Evolutionary conservation across 2,797 vertebrate genomes (phyloP).

Genomic region (Telmatherina bonti): DNA sequence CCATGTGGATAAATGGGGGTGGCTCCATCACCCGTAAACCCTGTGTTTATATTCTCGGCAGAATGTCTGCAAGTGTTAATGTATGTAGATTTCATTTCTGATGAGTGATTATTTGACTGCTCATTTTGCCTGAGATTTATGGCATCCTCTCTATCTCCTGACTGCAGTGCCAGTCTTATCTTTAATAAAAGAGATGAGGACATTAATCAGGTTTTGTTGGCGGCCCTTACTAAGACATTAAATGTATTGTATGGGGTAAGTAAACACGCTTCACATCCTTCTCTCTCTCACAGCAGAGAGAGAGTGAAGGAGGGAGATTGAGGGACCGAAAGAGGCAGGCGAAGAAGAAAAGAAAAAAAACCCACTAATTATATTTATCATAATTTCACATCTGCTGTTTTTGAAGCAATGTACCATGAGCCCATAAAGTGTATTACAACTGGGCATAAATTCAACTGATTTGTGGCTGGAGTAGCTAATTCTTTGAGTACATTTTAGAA

Average conservation of each 20-base stretch:
- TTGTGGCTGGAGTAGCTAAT: slow-evolving; percentile 99
- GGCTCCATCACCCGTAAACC: slow-evolving; percentile 76
- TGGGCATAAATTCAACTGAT: slow-evolving; percentile 99
- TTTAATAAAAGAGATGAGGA: slow-evolving; percentile 99
- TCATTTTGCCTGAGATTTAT: slow-evolving; percentile 99
- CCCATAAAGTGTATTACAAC: slow-evolving; percentile 99
- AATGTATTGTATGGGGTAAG: slow-evolving; percentile 99
- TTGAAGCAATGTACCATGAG: slow-evolving; percentile 99
- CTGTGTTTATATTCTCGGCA: slow-evolving; percentile 83
- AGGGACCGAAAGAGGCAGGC: slow-evolving; percentile 83
- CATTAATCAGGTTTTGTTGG: slow-evolving; percentile 99
- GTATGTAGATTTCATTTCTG: slow-evolving; percentile 99
- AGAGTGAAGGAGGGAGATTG: slow-evolving; percentile 53
- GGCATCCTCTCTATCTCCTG: slow-evolving; percentile 98
- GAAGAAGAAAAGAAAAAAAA: slow-evolving; percentile 85
- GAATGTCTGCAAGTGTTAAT: slow-evolving; percentile 94
- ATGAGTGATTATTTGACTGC: slow-evolving; percentile 99
- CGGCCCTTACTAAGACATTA: slow-evolving; percentile 99
- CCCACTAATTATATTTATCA: slow-evolving; percentile 99
- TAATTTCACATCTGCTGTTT: slow-evolving; percentile 99
- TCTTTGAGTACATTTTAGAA: slow-evolving; percentile 99
- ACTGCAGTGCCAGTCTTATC: slow-evolving; percentile 99
- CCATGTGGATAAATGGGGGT: slow-evolving; percentile 85
- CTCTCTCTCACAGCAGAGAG: slow-evolving; percentile 89
- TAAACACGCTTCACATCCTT: slow-evolving; percentile 98